phyloP scores from a whole-genome alignment of 2,113 vertebrate species.

The Thymallus thymallus region DNA sequence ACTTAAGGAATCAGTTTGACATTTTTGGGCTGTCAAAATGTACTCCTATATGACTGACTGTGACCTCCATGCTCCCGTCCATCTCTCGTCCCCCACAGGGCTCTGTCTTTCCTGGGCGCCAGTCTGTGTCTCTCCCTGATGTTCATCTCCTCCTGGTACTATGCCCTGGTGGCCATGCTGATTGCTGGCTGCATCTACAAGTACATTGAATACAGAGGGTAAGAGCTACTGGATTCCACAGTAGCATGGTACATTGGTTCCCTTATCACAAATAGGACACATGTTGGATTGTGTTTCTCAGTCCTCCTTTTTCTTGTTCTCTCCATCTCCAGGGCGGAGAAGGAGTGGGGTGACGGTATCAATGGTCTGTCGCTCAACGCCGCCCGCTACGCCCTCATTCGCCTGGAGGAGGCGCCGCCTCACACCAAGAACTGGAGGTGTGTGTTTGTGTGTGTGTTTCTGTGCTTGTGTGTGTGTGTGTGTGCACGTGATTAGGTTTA shows the following conservation, averaged over 20 bases:
- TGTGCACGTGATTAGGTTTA: background rate
- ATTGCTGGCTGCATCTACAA: constrained; percentile 96
- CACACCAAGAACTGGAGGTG: constrained; percentile 98
- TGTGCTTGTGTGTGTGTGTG: constrained; percentile 39
- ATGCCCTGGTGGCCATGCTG: constrained; percentile 89
- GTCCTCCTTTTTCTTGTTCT: background rate
- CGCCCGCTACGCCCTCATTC: constrained; percentile 90
- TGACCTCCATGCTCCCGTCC: constrained; percentile 9
- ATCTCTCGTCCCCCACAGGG: constrained; percentile 67
- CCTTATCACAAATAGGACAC: background rate
- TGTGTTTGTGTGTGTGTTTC: background rate
- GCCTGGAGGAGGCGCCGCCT: constrained; percentile 87
- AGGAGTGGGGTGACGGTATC: constrained; percentile 97
- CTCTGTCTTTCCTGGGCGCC: constrained; percentile 95
- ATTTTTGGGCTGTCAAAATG: too few relatives aligned
- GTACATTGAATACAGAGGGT: constrained; percentile 97
- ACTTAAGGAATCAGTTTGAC: too few relatives aligned
- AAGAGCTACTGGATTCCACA: constrained; percentile 49
- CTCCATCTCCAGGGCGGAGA: constrained; percentile 82
- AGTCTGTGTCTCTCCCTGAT: constrained; percentile 95
- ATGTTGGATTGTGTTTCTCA: background rate
- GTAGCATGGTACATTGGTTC: background rate
- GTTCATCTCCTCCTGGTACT: constrained; percentile 98
- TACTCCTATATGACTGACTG: background rate
- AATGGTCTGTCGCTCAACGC: constrained; percentile 91